Evolutionary conservation across 2,113 vertebrate species (phyloP), one percentile per base, ranked within the genome.

Genomic region (Bubalus kerabau): DNA sequence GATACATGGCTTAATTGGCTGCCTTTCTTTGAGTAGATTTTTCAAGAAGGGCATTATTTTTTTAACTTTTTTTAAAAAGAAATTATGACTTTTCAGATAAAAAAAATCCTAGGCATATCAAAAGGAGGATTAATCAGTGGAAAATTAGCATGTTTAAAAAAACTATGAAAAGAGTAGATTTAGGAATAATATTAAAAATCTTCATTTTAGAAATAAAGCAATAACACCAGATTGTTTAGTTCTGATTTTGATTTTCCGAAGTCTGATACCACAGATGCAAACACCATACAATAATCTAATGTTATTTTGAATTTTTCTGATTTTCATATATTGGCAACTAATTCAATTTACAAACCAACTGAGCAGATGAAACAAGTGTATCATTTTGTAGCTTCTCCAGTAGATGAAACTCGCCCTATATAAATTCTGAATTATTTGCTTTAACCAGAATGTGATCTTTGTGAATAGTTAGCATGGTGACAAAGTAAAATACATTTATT

Each of bases 101-200:
- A 88, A n/a, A 91, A 78, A 95, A 48, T 87, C 24, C 36, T 87
- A 60, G 19, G 82, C 17, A 1, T 74, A 59, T 28, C 24, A 48
- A 62, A 86, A 85, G 84, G 76, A 82, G 2, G 23, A 19, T 81
- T 83, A 54, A 56, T 60, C 26, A 62, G 50, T 59, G n/a, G 30
- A 82, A 86, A 87, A 87, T 95, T 86, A 86, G 5, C n/a, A 23
- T 90, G 24, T 59, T 97, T 91, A 14, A 54, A 95, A 74, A 89
- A 50, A 19, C 76, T 67, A 54, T 56, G n/a, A 96, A 96, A 92
- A 83, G 30, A 64, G 36, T 48, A 57, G 48, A 64, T 57, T 56
- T 64, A 87, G 71, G 36, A 87, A 83, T 86, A 87, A 92, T 64
- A 62, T 64, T 19, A 36, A 80, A 85, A 93, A 50, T 80, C 23